Conservation (phyloP, 1,140 invertebrate genomes). For the Diprion similis region DNA sequence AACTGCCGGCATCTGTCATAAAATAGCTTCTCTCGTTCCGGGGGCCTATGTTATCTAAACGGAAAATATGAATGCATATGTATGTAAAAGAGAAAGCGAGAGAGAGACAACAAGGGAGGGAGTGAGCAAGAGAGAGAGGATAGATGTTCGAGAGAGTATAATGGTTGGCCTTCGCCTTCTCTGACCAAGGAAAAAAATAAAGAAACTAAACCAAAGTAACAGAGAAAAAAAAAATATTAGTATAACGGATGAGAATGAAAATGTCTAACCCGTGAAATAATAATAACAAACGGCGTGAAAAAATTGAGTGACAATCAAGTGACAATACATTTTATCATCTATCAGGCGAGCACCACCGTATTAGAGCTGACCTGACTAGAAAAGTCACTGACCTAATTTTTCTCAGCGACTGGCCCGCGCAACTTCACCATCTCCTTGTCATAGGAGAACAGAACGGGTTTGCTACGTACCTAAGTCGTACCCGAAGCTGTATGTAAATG, state of each 20-base stretch:
- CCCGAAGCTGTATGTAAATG: neutral
- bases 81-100: too few relatives aligned
- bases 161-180: neutral
- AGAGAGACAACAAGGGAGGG: too few relatives aligned
- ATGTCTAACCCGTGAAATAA: neutral
- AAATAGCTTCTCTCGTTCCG: too few relatives aligned
- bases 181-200: neutral
- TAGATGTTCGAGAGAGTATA: neutral
- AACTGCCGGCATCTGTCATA: too few relatives aligned
- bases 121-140: neutral
- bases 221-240: slow-evolving; percentile 5
- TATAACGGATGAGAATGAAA: neutral
- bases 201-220: slow-evolving; percentile 3
- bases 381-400: slow-evolving; percentile 12
- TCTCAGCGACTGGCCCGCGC: slow-evolving; percentile 43
- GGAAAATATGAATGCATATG: too few relatives aligned
- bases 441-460: slow-evolving; percentile 33
- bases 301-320: slow-evolving; percentile 58
- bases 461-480: neutral
- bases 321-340: slow-evolving; percentile 56
- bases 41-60: too few relatives aligned
- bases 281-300: slow-evolving; percentile 39
- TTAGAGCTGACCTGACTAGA: slow-evolving; percentile 30
- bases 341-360: slow-evolving; percentile 41
- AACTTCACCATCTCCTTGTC: slow-evolving; percentile 39